Conservation (phyloP, 2,888 invertebrate genomes). For the Crossocerus cetratus region DNA sequence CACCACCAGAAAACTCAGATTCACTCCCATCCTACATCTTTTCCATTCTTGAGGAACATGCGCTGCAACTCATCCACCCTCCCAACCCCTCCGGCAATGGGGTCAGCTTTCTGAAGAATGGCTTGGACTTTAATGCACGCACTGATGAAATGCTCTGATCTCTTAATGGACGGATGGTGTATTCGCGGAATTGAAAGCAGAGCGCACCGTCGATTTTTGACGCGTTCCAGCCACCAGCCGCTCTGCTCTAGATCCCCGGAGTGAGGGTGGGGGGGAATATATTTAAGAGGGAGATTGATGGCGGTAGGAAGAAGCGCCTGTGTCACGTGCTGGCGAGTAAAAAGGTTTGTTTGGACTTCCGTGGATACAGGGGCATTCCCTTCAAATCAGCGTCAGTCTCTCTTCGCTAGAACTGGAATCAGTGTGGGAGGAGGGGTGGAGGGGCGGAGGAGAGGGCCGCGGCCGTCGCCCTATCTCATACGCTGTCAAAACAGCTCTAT, state of each 20-base stretch:
- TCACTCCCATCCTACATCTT: too few species aligned
- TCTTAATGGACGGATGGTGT: conserved; percentile 25
- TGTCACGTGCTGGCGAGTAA: neutral
- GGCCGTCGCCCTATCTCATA: conserved; percentile 14
- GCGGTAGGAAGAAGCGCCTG: neutral
- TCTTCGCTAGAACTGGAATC: conserved; percentile 7
- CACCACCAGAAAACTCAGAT: too few species aligned
- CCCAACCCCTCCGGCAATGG: conserved; percentile 10
- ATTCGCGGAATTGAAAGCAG: conserved; percentile 1
- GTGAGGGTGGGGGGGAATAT: neutral
- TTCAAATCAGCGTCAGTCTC: conserved; percentile 10
- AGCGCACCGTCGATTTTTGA: conserved; percentile 12
- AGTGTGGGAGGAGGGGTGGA: neutral
- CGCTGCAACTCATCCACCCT: neutral
- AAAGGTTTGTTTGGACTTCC: conserved; percentile 46
- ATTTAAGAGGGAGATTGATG: conserved; percentile 25
- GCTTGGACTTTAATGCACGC: conserved; percentile 19
- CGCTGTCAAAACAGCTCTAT: conserved; percentile 10
- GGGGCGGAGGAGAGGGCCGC: too few species aligned
- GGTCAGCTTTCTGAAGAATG: conserved; percentile 26
- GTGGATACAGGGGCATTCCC: conserved; percentile 26
- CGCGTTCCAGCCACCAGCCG: neutral
- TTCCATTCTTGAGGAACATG: neutral
- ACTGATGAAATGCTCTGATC: conserved; percentile 34
- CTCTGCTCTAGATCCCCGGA: too few species aligned